Evolutionary conservation across 1,140 invertebrate genomes (phyloP), one percentile per base, ranked within the genome.

Genomic region (Pararge aegeria): DNA sequence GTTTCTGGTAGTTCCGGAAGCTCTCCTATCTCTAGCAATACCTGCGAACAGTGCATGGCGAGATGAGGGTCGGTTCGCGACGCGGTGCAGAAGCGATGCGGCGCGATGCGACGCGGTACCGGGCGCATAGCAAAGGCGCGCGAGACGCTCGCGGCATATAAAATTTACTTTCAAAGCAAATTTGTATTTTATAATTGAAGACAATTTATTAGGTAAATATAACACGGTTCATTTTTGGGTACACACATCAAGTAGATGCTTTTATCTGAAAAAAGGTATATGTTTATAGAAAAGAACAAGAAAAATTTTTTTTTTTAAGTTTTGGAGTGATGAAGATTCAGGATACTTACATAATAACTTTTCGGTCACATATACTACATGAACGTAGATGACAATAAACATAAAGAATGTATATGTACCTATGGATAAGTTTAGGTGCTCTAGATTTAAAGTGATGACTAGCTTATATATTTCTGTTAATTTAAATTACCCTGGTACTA

Each of bases 1-100:
- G 90, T 93, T 92, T 88, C 92, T 92, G 83, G 94, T 93, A 79
- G 91, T 84, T 63, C 78, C 92, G 76, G 92, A 83, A 89, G 92
- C 92, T 88, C 92, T 92, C 85, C 92, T 91, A 84, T 92, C 89
- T 87, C 83, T 91, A 63, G 61, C 40, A 89, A 87, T 78, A 83
- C 82, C 85, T 89, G 83, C 66, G 73, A 85, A 80, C 69, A 83
- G 75, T 78, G 61, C 64, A 77, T 75, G 75, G 70, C 74, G 68
- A 56, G 58, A 55, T 70, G 60, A 78, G 49, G 68, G 44, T 51
- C 48, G 42, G 20, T 7, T 37, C 64, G 61, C 61, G 65, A 15
- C 51, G 37, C 53, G 53, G 29, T 44, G 54, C 53, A 44, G 61
- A 21, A 56, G 30, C 57, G 16, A 42, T 18, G 53, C 60, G 60